These are phyloP conservation scores for Ceratothoa steindachneri DNA, from an alignment of 2,888 invertebrate genomes.

Conservation along the genomic window DNA sequence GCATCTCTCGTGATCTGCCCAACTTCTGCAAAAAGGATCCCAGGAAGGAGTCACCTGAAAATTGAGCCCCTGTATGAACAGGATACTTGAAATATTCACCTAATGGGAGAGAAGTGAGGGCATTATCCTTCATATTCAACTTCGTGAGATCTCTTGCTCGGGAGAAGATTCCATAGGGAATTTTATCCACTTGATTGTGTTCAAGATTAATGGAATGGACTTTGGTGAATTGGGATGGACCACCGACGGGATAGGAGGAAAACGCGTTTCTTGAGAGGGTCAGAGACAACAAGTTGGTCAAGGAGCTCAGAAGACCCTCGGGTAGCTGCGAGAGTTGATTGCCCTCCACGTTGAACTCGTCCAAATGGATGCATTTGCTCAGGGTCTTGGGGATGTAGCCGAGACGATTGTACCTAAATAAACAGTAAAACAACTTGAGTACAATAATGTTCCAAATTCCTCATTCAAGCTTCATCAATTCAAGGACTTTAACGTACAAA, in stretches of 20 bases:
- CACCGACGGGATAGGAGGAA: constrained; percentile 75
- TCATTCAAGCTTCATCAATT: no score
- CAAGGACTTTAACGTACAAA: no score
- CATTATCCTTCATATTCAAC: constrained; percentile 98
- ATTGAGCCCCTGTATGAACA: no score
- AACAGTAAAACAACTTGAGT: no score
- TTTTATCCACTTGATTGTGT: constrained; percentile 98
- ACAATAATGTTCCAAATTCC: no score
- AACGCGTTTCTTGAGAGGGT: constrained; percentile 94
- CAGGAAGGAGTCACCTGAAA: no score
- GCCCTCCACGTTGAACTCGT: constrained; percentile 98
- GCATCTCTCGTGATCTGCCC: no score
- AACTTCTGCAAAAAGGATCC: no score
- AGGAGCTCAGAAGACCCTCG: constrained; percentile 90
- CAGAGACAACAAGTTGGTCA: constrained; percentile 84
- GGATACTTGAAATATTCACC: no score
- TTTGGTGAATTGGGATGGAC: constrained; percentile 86
- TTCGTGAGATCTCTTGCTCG: constrained; percentile 91
- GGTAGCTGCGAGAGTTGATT: constrained; percentile 93
- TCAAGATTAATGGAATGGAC: constrained; percentile 95
- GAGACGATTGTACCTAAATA: constrained; percentile 81
- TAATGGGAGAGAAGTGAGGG: constrained; percentile 66
- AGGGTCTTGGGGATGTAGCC: constrained; percentile 79
- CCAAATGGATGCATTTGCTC: constrained; percentile 90
- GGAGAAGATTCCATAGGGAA: constrained; percentile 98